Conservation (phyloP, 2,797 vertebrate genomes). For the Crocodylus rhombifer region DNA sequence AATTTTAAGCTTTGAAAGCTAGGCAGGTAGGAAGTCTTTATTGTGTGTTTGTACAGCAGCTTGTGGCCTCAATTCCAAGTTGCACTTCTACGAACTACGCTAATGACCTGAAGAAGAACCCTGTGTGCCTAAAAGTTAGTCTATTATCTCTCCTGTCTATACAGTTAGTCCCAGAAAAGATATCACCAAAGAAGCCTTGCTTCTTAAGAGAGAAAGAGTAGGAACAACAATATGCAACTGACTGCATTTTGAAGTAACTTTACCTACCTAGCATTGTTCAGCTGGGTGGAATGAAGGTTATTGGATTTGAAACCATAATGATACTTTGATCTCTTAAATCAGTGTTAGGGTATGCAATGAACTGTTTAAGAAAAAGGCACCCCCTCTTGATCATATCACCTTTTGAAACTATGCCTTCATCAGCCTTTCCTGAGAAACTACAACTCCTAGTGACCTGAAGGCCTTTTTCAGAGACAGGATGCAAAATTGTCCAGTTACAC, state of each 20-base stretch:
- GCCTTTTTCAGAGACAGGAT: too few species aligned
- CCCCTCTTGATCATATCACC: background rate
- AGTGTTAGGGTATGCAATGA: background rate
- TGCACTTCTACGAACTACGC: too few species aligned
- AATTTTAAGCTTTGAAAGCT: background rate
- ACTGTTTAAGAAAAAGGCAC: background rate
- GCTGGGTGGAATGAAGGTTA: fast-evolving
- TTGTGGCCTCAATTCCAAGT: background rate
- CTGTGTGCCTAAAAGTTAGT: too few species aligned
- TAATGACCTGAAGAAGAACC: too few species aligned
- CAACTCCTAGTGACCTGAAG: too few species aligned
- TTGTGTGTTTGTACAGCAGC: background rate
- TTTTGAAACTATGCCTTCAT: background rate
- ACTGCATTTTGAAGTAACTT: background rate
- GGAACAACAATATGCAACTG: background rate
- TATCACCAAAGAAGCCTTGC: too few species aligned
- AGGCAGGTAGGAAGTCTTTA: background rate
- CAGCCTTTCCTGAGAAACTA: background rate
- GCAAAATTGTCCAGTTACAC: too few species aligned
- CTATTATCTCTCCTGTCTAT: too few species aligned
- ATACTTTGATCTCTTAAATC: background rate
- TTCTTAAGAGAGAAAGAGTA: background rate
- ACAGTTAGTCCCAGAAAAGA: too few species aligned
- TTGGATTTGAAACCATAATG: background rate
- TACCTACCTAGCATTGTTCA: background rate